Base-by-base conservation (phyloP, 2,888 invertebrate species). In the Quadroppia sp. region DNA sequence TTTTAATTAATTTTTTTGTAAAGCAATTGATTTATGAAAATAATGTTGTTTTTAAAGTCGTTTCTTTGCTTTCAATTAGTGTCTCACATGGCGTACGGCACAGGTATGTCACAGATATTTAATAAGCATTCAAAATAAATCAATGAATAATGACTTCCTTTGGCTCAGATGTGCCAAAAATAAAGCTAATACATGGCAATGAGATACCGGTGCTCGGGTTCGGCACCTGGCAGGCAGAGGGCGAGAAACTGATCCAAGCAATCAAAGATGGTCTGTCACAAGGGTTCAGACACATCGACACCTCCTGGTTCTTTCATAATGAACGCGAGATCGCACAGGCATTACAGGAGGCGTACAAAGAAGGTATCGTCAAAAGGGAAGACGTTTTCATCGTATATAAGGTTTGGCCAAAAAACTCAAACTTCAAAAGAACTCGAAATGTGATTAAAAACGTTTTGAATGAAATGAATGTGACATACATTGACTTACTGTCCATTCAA, bases 171-270 rank as follows among this genome's bases (percentile, higher is more conserved):
- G 53, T 53, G n/a, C 53, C 53, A 7, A 53, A 20, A 9, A 53
- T 53, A 3, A 53, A 53, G 53, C 53, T 53, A n/a, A n/a, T n/a
- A n/a, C n/a, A n/a, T n/a, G n/a, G n/a, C n/a, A n/a, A 23, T 23
- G 30, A 56, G 1, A 56, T 56, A 7, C 90, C 90, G 0, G 85
- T 87, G 61, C 81, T 91, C 3, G 90, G 90, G 1, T 83, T 91
- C 15, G 91, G 90, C 23, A 91, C 91, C 4, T 91, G 89, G 89
- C 87, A 90, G 89, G 88, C 89, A 0, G 86, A 87, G 74, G 89
- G 11, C 23, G 80, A 79, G 17, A 79, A 80, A 73, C 80, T 81
- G 0, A 76, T 77, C 32, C 72, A 77, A 20, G 81, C 82, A 23
- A 81, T 82, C 1, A 71, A 71, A n/a, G 53, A 53, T 67, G 81